Conservation (phyloP, 2,888 invertebrate genomes). For the Rhagium mordax region DNA sequence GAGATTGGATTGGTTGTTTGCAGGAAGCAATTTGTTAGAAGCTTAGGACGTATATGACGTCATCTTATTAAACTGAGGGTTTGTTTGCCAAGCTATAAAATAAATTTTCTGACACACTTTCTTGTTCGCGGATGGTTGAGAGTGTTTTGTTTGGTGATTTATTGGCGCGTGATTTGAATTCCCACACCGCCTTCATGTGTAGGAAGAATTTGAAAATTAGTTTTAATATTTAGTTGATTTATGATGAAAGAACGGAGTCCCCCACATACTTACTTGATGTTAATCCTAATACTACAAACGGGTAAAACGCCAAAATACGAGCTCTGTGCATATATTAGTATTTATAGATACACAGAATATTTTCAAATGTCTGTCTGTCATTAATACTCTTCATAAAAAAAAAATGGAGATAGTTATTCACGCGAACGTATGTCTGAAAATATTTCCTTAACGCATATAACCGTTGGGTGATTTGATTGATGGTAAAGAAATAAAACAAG, state of each 20-base stretch:
- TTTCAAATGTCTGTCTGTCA: no score
- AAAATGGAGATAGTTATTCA: no score
- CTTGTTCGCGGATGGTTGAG: constrained; percentile 61
- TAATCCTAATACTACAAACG: no score
- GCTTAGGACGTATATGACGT: constrained; percentile 63
- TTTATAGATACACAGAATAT: no score
- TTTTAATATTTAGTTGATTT: constrained; percentile 27
- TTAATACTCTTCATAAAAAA: no score
- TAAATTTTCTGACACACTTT: constrained; percentile 66
- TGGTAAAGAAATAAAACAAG: no score
- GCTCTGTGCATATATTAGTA: no score
- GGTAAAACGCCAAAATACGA: no score
- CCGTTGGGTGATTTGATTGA: no score
- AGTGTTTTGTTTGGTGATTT: constrained; percentile 66
- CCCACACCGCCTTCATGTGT: constrained; percentile 53
- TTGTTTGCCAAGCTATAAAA: constrained; percentile 67
- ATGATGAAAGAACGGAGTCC: neutral
- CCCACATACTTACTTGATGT: neutral
- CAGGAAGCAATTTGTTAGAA: constrained; percentile 62
- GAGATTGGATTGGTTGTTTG: constrained; percentile 62
- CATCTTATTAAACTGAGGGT: constrained; percentile 66
- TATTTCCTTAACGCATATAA: no score
- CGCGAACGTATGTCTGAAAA: no score
- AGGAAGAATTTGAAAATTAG: constrained; percentile 62
- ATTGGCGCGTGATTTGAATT: constrained; percentile 66